Percentiles rank a stretch among this genome's conserved stretches.
These are phyloP conservation scores for Hermetia illucens DNA, from an alignment of 1,140 invertebrate genomes.

Conservation along the genomic window DNA sequence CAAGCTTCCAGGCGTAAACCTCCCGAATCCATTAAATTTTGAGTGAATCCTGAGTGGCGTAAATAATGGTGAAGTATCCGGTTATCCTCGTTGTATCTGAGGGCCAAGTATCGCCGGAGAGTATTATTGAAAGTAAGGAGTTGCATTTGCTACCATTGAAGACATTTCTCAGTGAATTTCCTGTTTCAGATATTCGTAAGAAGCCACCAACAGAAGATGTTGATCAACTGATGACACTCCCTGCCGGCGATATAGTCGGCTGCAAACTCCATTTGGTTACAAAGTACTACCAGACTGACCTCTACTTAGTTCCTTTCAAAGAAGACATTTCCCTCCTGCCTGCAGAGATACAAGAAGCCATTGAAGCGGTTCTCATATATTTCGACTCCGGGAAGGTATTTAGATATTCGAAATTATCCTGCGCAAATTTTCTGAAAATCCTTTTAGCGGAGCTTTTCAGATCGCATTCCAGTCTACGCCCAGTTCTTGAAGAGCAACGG, in stretches of 20 bases:
- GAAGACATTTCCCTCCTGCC: neutral
- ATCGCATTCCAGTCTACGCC: neutral
- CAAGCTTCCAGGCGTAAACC: too few species aligned
- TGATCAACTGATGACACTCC: neutral
- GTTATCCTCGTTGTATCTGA: conserved; percentile 2
- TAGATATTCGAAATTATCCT: neutral
- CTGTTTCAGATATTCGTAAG: neutral
- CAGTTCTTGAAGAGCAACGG: conserved; percentile 3
- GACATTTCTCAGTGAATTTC: neutral
- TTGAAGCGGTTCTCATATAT: conserved; percentile 5
- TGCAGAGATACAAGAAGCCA: neutral
- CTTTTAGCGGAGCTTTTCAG: conserved; percentile 3
- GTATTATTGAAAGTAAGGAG: conserved; percentile 4
- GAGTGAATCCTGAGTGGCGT: too few species aligned
- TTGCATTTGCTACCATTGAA: neutral
- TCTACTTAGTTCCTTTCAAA: conserved; percentile 2
- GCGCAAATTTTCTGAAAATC: neutral
- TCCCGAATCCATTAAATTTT: too few species aligned
- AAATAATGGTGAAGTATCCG: neutral
- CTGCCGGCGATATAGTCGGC: neutral
- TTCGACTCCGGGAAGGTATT: conserved; percentile 6
- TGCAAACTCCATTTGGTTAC: conserved; percentile 4
- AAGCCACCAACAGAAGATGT: conserved; percentile 3
- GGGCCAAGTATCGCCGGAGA: neutral
- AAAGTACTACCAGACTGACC: conserved; percentile 7